These are phyloP conservation scores for Porites evermanni DNA, from an alignment of 92 coral and sea anemone species.

Conservation along the genomic window DNA sequence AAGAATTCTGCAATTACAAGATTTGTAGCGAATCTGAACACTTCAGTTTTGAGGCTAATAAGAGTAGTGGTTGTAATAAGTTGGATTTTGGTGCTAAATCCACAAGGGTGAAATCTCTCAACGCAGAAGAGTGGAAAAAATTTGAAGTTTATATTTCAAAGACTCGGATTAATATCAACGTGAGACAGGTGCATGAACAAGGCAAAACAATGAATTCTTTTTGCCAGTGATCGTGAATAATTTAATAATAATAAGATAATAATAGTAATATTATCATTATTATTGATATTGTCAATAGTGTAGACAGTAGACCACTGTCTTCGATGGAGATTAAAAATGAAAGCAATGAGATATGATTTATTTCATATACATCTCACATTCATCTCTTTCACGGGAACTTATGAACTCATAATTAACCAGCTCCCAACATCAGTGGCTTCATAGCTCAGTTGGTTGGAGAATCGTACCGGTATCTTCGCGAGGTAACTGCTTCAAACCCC, in stretches of 20 bases:
- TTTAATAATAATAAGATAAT: neutral
- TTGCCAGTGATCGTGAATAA: neutral
- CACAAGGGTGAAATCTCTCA: constrained; percentile 12
- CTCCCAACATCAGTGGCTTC: too few relatives aligned
- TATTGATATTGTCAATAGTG: too few relatives aligned
- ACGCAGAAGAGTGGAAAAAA: constrained; percentile 76
- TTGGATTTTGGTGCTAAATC: constrained; percentile 22
- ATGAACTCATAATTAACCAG: too few relatives aligned
- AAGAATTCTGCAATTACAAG: neutral
- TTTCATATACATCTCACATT: too few relatives aligned
- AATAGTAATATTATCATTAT: too few relatives aligned
- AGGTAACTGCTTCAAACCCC: too few relatives aligned
- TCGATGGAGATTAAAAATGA: too few relatives aligned
- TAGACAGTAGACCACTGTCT: too few relatives aligned
- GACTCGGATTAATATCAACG: constrained; percentile 94
- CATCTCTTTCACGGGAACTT: too few relatives aligned
- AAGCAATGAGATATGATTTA: too few relatives aligned
- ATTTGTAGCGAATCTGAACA: neutral
- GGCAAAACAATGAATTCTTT: constrained; percentile 64
- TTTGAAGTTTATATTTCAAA: constrained; percentile 85
- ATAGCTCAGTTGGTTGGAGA: too few relatives aligned
- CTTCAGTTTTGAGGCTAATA: neutral
- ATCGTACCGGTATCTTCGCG: too few relatives aligned
- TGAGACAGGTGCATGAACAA: constrained; percentile 91
- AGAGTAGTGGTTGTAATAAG: constrained; percentile 14